Base-by-base conservation (phyloP, 1,140 invertebrate genomes). In the Sweltsa coloradensis region DNA sequence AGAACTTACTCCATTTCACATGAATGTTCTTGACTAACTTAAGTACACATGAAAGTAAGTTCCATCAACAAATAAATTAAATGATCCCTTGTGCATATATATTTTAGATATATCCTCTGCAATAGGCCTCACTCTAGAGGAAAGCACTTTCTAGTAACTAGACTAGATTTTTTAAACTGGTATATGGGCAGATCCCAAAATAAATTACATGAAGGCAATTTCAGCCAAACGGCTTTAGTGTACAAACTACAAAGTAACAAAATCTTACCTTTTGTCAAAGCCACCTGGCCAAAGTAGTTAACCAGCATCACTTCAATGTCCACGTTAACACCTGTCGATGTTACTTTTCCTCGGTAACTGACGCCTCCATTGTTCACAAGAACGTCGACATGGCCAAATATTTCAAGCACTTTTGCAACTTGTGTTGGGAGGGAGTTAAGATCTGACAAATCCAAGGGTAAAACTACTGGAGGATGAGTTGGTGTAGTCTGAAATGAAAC, bases 261-360 rank as follows among this genome's bases (percentile, higher is more conserved):
- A 26, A 26, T 45, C 47, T 59, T 69, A 93, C 90, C 87, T 84
- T 93, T 95, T 3, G 89, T 90, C 5, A 97, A 64, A 34, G 83
- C 85, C 47, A 96, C 74, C 55, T 89, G 78, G 22, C 90, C 91
- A 73, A 97, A 93, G 68, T 93, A 97, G 70, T 97, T 97, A 2
- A 94, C 79, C 22, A 78, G 63, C 93, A 97, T 97, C 14, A 97
- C 71, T 74, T 84, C 81, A 39, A 82, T 71, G 67, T 94, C 82
- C 23, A 97, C 87, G 60, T 87, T 80, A n/a, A 91, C 59, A 31
- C 76, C 68, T 3, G 92, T 95, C 36, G 82, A 69, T 16, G 78
- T 50, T 43, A 86, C 79, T 54, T 76, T 71, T 5, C 90, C 90
- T 58, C 94, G 68, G 53, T 84, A 80, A 37, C 85, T 87, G 41